Evolutionary conservation across 2,113 vertebrate species (phyloP).

Genomic region (Dinomys branickii): DNA sequence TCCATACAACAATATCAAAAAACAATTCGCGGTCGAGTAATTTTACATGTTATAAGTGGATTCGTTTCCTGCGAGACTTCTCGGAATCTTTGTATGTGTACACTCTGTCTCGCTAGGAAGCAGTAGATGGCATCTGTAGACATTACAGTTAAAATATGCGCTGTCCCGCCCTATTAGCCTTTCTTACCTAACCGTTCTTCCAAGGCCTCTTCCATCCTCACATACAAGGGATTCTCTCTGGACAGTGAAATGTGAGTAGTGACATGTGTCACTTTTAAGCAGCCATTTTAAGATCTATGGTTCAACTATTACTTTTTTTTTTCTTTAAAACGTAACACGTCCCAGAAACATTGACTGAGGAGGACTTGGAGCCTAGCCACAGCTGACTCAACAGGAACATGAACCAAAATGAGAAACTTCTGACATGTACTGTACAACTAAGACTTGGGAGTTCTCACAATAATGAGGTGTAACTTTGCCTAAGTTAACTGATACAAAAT

Average conservation of each 20-base stretch:
- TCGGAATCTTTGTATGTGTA: not conserved
- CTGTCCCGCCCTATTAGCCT: not conserved
- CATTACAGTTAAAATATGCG: not conserved
- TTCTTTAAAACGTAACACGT: not conserved
- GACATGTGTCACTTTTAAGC: not conserved
- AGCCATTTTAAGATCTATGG: not conserved
- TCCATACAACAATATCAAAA: not conserved
- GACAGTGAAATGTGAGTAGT: not conserved
- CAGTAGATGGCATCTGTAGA: not conserved
- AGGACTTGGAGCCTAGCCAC: not conserved
- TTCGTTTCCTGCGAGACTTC: not conserved
- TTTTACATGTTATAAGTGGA: conserved; percentile 46
- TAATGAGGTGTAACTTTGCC: conserved; percentile 27
- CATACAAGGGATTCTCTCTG: not conserved
- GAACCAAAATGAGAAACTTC: not conserved
- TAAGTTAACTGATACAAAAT: not conserved
- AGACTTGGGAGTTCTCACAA: not conserved
- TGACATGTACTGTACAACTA: not conserved
- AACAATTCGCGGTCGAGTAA: not conserved
- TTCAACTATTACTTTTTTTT: not conserved
- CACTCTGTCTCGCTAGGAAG: not conserved
- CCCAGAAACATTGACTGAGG: not conserved
- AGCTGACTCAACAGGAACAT: not conserved
- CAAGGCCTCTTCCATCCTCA: not conserved
- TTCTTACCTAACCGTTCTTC: not conserved